Conservation (phyloP, 1,140 invertebrate species). For the Tyrophagus putrescentiae region DNA sequence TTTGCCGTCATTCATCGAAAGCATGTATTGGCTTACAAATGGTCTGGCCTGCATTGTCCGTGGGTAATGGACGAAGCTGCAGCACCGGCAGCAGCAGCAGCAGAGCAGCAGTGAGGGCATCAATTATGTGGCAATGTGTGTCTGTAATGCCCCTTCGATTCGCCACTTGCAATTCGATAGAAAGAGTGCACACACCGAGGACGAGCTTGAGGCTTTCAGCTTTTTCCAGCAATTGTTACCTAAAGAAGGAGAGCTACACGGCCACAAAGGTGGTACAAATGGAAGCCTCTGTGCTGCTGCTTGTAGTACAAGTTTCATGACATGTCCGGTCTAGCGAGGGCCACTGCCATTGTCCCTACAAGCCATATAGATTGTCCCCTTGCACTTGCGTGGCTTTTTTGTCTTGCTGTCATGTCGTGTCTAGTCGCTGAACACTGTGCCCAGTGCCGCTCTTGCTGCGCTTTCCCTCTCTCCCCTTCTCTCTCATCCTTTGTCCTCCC, state of each 20-base stretch:
- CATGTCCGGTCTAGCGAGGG: neutral
- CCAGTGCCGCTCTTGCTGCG: neutral
- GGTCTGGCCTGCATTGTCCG: neutral
- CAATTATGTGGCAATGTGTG: conserved; percentile 9
- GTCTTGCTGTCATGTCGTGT: too few relatives aligned
- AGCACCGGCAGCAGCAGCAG: too few relatives aligned
- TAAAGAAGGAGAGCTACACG: neutral
- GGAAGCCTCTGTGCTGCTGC: too few relatives aligned
- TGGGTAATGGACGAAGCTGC: neutral
- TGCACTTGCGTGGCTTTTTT: too few relatives aligned
- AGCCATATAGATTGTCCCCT: neutral
- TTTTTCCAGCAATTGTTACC: conserved; percentile 6
- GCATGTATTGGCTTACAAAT: neutral
- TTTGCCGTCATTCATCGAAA: neutral
- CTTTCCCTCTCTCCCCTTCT: neutral
- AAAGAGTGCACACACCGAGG: neutral
- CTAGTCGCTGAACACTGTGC: too few relatives aligned
- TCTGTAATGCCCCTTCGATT: neutral
- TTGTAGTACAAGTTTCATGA: conserved; percentile 8
- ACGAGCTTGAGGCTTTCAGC: neutral
- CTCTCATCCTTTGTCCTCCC: neutral
- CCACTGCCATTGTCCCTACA: neutral
- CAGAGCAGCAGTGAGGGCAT: conserved; percentile 6
- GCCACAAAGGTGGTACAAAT: neutral
- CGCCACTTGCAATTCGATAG: conserved; percentile 1